Evolutionary conservation across 2,888 invertebrate genomes (phyloP).

Genomic region (Mythimna albipuncta): DNA sequence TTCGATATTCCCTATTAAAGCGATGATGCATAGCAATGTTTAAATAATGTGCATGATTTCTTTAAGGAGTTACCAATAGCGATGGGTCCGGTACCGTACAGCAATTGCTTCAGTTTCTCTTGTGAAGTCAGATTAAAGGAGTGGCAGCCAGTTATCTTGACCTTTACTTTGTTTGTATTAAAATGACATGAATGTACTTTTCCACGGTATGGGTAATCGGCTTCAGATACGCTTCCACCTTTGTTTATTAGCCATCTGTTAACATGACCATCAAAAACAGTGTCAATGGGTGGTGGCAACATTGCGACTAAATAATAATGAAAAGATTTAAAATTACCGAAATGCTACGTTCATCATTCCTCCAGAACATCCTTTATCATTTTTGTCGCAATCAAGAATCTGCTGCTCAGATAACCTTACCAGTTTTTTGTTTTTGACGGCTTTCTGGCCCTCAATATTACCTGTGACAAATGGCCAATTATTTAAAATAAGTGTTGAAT

Average conservation of each 20-base stretch:
- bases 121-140: conserved; percentile 80
- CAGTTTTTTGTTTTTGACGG: conserved; percentile 24
- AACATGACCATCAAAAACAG: neutral
- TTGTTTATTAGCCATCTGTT: conserved; percentile 29
- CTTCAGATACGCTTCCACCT: conserved; percentile 54
- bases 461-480: conserved; percentile 43
- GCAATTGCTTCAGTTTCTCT: conserved; percentile 55
- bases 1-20: too few species aligned
- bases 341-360: neutral
- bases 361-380: rapidly evolving
- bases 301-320: neutral
- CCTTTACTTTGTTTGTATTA: conserved; percentile 22
- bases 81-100: conserved; percentile 42
- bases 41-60: neutral
- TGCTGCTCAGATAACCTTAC: conserved; percentile 44
- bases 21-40: too few species aligned
- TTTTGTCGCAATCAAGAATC: conserved; percentile 43
- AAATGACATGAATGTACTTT: neutral
- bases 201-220: conserved; percentile 61
- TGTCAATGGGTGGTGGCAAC: neutral
- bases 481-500: neutral
- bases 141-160: conserved; percentile 19
- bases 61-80: conserved; percentile 32
- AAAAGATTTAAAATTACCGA: conserved; percentile 11
- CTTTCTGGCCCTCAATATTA: conserved; percentile 44